A percentile compares a stretch with the other conserved stretches of the same genome.
Conservation (phyloP, 2,888 invertebrate genomes). For the Aphodius sticticus region DNA sequence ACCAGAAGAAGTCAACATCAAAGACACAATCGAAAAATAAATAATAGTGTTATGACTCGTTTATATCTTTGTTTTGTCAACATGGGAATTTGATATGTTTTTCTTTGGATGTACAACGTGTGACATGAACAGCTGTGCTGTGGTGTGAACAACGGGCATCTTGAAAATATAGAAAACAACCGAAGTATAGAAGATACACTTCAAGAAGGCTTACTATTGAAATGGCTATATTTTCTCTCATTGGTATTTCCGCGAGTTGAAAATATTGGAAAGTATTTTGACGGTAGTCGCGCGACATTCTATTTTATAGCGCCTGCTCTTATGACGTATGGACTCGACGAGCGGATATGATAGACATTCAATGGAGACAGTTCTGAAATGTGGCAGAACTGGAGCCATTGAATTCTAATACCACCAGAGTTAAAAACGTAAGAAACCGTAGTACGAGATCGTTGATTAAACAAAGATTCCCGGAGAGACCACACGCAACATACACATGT, state of each 20-base stretch:
- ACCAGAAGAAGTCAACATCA: no score
- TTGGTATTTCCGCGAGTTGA: no score
- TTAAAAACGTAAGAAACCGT: no score
- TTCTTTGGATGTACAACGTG: neutral
- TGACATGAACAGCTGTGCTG: neutral
- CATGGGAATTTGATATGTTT: neutral
- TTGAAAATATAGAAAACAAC: neutral
- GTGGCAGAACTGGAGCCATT: conserved; percentile 4
- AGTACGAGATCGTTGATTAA: neutral
- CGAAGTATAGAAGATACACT: neutral
- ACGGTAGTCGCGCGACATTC: no score
- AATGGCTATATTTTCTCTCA: no score
- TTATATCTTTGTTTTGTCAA: neutral
- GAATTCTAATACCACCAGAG: neutral
- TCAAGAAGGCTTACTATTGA: no score
- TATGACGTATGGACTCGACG: neutral
- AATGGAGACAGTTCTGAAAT: neutral
- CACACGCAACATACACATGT: neutral
- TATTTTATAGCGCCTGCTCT: no score
- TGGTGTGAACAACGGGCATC: neutral
- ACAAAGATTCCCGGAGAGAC: neutral
- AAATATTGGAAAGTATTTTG: no score
- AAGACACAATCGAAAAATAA: no score
- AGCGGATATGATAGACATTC: neutral
- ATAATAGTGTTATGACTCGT: neutral